Evolutionary conservation across 1,140 invertebrate genomes (phyloP).

Genomic region (Drosophila truncata): DNA sequence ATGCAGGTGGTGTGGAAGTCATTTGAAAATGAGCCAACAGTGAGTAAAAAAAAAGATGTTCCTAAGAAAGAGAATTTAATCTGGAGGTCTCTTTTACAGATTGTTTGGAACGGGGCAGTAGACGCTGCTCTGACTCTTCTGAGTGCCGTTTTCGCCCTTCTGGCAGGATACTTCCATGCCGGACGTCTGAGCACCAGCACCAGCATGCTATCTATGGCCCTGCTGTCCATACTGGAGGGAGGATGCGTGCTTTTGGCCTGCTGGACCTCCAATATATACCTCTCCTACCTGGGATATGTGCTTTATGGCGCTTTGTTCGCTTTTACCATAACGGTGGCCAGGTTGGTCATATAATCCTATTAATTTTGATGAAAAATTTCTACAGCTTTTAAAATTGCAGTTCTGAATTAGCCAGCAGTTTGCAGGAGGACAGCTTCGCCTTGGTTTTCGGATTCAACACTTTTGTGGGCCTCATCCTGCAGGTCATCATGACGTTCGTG

Average conservation of each 20-base stretch:
- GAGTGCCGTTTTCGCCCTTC: conserved; percentile 87
- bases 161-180: conserved; percentile 85
- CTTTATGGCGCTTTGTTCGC: conserved; percentile 92
- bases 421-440: conserved; percentile 94
- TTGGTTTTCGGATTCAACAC: conserved; percentile 96
- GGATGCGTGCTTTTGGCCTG: conserved; percentile 88
- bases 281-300: conserved; percentile 91
- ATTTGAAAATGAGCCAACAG: conserved; percentile 79
- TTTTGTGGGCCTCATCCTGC: conserved; percentile 91
- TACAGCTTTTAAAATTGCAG: conserved; percentile 86
- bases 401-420: conserved; percentile 92
- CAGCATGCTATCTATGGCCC: conserved; percentile 72
- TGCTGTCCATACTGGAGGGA: conserved; percentile 88
- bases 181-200: conserved; percentile 54
- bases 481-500: conserved; percentile 91
- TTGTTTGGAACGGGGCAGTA: conserved; percentile 88
- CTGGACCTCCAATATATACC: conserved; percentile 87
- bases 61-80: background rate
- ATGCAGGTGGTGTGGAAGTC: conserved; percentile 92
- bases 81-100: conserved; percentile 10
- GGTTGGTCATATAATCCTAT: conserved; percentile 85
- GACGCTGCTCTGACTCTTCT: conserved; percentile 91
- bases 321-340: conserved; percentile 94
- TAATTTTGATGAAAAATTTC: too few species aligned
- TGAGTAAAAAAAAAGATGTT: conserved; percentile 14